Evolutionary conservation across 2,888 invertebrate species (phyloP), one percentile per base, ranked within the genome.

Genomic region (Beris morrisii): DNA sequence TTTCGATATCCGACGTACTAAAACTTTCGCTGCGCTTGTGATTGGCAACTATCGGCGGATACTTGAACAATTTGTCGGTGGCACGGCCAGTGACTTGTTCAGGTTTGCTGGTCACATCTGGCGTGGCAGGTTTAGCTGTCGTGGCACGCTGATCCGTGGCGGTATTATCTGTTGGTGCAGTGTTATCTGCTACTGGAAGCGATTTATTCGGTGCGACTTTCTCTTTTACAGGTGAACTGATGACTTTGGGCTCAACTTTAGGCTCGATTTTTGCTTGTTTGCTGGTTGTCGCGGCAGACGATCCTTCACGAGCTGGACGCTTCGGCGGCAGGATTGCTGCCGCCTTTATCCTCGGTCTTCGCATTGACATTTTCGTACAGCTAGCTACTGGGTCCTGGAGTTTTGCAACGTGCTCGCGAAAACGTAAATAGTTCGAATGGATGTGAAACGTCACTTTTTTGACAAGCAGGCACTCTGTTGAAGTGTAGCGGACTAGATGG

Each of bases 321-420:
- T 65, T 65, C 15, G 58, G 58, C 53, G 88, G 88, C 70, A 90
- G 83, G 69, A 88, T 87, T 53, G 88, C 88, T 72, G 88, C 83
- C 66, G 87, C 89, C 83, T 90, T 91, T 73, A 91, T 88, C 78
- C 91, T 84, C 58, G 88, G 87, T 74, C 90, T 80, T 79, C 89
- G 82, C 55, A 85, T 84, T 65, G 87, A 84, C 88, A 88, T 88
- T 64, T 45, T 28, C 9, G 38, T 38, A 38, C 38, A 38, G 9
- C 38, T 6, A 38, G 9, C 38, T 6, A 11, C 48, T 6, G n/a
- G 6, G 2, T 1, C 38, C 38, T 38, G 38, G 38, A 38, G 2
- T 38, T 9, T 7, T 38, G 9, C 38, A 38, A 38, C 38, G 38
- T 38, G 38, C 38, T 38, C 38, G 38, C 38, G 9, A 38, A 38